phyloP scores from a whole-genome alignment of 2,888 invertebrate genomes.

The Aphodius granarius region DNA sequence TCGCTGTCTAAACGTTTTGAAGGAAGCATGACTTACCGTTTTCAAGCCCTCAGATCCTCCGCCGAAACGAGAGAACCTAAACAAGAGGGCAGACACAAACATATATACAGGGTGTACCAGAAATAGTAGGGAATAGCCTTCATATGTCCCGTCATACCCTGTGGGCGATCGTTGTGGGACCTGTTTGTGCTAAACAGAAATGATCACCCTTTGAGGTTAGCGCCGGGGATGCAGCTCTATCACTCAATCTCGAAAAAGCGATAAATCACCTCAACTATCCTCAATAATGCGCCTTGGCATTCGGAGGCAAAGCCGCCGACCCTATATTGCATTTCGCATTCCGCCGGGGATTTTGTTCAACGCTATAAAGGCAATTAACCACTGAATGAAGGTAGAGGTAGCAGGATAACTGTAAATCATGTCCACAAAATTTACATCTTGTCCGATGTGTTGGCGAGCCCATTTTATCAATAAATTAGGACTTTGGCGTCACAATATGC shows the following conservation, averaged over 20 bases:
- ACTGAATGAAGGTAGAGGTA: constrained; percentile 44
- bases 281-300: constrained; percentile 40
- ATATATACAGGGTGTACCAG: too few species aligned
- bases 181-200: constrained; percentile 40
- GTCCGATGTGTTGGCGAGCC: not conserved
- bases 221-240: constrained; percentile 34
- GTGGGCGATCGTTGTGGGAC: constrained; percentile 24
- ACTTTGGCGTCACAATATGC: not conserved
- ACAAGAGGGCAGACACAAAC: too few species aligned
- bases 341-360: constrained; percentile 35
- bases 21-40: not conserved
- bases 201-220: constrained; percentile 39
- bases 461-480: not conserved
- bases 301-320: constrained; percentile 36
- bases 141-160: constrained; percentile 17
- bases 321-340: constrained; percentile 38
- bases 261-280: constrained; percentile 42
- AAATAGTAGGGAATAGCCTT: too few species aligned
- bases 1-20: not conserved
- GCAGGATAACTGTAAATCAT: constrained; percentile 44
- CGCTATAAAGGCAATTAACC: constrained; percentile 43
- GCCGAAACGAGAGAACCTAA: too few species aligned
- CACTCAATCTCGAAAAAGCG: constrained; percentile 40
- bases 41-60: not conserved
- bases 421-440: constrained; percentile 29